These are phyloP conservation scores for Drosophila prosaltans DNA, from an alignment of 1,140 invertebrate genomes.

Conservation along the genomic window DNA sequence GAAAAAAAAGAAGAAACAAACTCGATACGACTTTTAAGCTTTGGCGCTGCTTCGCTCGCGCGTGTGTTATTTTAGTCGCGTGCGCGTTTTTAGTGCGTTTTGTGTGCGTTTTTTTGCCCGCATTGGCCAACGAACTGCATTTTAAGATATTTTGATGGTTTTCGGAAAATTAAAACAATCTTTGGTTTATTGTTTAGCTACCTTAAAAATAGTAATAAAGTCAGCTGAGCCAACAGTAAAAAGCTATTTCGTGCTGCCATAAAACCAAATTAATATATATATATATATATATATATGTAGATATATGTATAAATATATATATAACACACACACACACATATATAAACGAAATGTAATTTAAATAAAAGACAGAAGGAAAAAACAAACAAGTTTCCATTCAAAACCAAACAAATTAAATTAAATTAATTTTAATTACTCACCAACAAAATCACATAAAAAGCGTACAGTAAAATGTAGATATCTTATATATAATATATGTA, in stretches of 20 bases:
- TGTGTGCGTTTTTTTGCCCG: conserved; percentile 47
- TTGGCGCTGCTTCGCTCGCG: conserved; percentile 18
- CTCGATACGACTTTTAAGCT: background rate
- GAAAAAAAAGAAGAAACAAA: conserved; percentile 1
- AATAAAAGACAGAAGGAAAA: conserved; percentile 65
- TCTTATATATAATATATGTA: conserved; percentile 68
- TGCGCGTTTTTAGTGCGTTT: conserved; percentile 71
- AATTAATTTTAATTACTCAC: conserved; percentile 75
- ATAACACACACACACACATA: conserved; percentile 1
- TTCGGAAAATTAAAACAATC: conserved; percentile 17
- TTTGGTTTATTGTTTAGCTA: conserved; percentile 53
- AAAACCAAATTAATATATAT: conserved; percentile 72
- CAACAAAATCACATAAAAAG: conserved; percentile 77
- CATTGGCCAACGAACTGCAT: conserved; percentile 60
- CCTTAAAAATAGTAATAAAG: conserved; percentile 61
- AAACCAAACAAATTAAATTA: conserved; percentile 72
- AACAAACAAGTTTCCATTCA: conserved; percentile 57
- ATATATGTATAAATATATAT: conserved; percentile 23
- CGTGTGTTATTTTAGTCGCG: conserved; percentile 62
- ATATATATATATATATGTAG: conserved; percentile 7
- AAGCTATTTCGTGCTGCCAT: conserved; percentile 71
- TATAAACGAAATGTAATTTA: conserved; percentile 56
- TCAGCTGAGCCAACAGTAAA: conserved; percentile 73
- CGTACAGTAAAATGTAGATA: conserved; percentile 71
- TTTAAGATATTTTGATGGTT: conserved; percentile 4